Evolutionary conservation across 2,888 invertebrate species (phyloP).

Genomic region (Dascillus cervinus): DNA sequence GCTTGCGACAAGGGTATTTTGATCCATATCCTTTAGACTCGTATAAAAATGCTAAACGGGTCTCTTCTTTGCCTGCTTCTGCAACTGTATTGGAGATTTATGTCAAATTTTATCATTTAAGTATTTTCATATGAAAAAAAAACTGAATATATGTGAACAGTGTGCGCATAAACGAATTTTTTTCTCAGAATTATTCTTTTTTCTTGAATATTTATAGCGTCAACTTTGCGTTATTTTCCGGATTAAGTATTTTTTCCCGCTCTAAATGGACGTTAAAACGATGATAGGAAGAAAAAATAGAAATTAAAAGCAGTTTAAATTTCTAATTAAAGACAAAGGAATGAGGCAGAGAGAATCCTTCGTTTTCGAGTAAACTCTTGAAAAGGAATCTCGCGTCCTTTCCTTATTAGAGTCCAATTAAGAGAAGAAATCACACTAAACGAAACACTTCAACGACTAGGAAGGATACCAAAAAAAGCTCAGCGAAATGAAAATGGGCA

Average conservation of each 20-base stretch:
- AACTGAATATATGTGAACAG: background rate
- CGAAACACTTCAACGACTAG: conserved; percentile 4
- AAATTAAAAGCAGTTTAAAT: too few species aligned
- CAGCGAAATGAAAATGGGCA: too few species aligned
- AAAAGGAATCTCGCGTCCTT: background rate
- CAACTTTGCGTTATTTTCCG: too few species aligned
- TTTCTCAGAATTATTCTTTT: too few species aligned
- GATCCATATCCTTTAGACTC: conserved; percentile 25
- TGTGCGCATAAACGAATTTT: background rate
- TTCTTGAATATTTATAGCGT: too few species aligned
- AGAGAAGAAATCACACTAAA: conserved; percentile 8
- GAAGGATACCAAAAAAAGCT: conserved; percentile 11
- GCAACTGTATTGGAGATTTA: conserved; percentile 26
- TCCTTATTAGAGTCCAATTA: conserved; percentile 7
- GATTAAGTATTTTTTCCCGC: too few species aligned
- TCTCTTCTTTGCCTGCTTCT: conserved; percentile 13
- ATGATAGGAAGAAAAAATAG: too few species aligned
- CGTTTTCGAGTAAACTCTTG: too few species aligned
- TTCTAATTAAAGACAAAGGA: too few species aligned
- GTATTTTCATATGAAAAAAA: conserved; percentile 12
- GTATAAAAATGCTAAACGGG: conserved; percentile 29
- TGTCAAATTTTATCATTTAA: conserved; percentile 24
- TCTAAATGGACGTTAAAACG: too few species aligned
- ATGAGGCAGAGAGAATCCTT: too few species aligned
- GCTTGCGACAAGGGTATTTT: conserved; percentile 26